phyloP scores from a whole-genome alignment of 1,140 invertebrate genomes.

The Drosophila persimilis region DNA sequence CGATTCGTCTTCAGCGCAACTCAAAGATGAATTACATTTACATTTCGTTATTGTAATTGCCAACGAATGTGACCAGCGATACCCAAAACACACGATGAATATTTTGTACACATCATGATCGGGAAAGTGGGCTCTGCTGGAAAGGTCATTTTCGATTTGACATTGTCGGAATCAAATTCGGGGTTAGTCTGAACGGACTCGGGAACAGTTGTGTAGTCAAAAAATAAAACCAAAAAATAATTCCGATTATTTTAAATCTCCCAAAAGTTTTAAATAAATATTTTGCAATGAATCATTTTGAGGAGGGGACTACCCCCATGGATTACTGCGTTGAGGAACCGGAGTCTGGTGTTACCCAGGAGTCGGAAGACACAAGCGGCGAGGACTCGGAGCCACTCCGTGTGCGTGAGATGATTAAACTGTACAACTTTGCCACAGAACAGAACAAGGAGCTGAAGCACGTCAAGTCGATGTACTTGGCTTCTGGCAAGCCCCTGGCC shows the following conservation, averaged over 20 bases:
- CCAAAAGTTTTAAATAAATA: not conserved
- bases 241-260: not conserved
- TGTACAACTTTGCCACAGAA: constrained; percentile 66
- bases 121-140: constrained; percentile 20
- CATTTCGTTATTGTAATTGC: constrained; percentile 64
- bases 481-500: constrained; percentile 9
- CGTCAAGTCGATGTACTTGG: constrained; percentile 60
- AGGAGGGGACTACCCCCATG: constrained; percentile 34
- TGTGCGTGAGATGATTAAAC: constrained; percentile 69
- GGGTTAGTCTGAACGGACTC: constrained; percentile 19
- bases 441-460: constrained; percentile 65
- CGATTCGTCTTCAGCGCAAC: constrained; percentile 48
- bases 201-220: constrained; percentile 11
- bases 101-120: constrained; percentile 6
- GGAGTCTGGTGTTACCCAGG: not conserved
- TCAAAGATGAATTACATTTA: constrained; percentile 72
- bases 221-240: too few species aligned
- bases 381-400: constrained; percentile 20
- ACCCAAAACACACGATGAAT: constrained; percentile 9
- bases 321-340: not conserved
- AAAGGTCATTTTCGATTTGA: constrained; percentile 34
- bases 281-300: constrained; percentile 20
- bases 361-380: not conserved
- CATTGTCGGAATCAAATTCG: constrained; percentile 17
- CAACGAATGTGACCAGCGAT: constrained; percentile 46